Evolutionary conservation across 2,888 invertebrate genomes (phyloP), one percentile per base, ranked within the genome.

Genomic region (Arctia plantaginis): DNA sequence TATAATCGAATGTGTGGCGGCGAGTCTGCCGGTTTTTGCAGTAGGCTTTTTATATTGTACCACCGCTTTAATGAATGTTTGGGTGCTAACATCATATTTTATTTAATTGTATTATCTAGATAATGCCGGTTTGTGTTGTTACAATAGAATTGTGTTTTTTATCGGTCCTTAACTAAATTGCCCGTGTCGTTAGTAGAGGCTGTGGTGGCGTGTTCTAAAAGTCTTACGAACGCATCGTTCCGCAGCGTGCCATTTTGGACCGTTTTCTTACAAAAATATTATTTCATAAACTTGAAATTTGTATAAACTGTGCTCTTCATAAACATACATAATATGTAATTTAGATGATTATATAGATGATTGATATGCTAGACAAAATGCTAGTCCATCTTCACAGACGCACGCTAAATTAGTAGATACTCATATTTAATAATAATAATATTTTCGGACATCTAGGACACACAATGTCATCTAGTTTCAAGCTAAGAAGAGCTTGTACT

Each of bases 51-150:
- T 80, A 66, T 73, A 66, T 76, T 70, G 47, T 74, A 59, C 66
- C 67, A 33, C 35, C 75, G 27, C 66, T 51, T 66, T 76, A 3
- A 67, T 76, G 62, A 66, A 62, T 73, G 30, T 62, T 33, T 72
- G 67, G 69, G 69, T 66, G 59, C 66, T 79, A 78, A 77, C 78
- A 78, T 80, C 70, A 76, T 80, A 79, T 74, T 74, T 71, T 74
- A 80, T 77, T 78, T 74, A 76, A 76, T 81, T 81, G 73, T 80
- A 68, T 71, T 35, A 74, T 71, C 75, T 73, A 67, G 73, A 74
- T 71, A 69, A 72, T 59, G 67, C n/a, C 67, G 68, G 70, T 74
- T 71, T 47, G 30, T 64, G 64, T 71, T 71, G 51, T 71, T 18
- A 74, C 71, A 74, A 74, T 74, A 39, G 71, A 68, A 51, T 71